Evolutionary conservation across 2,113 vertebrate genomes (phyloP), one percentile per base, ranked within the genome.

Genomic region (Sceloporus tristichus): DNA sequence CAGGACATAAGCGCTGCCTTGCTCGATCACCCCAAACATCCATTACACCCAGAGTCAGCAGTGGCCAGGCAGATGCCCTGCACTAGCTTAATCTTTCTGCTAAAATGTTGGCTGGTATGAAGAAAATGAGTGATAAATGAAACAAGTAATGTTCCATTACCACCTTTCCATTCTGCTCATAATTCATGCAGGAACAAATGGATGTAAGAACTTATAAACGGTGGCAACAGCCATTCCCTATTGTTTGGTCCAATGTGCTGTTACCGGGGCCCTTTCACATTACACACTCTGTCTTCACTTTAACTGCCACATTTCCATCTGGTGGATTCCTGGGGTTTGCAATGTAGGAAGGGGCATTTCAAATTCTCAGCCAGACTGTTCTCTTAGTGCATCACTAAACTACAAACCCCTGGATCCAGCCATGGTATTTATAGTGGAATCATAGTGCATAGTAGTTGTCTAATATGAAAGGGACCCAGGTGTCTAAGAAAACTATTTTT

Each of bases 1-100:
- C 84, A 85, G 62, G 59, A 65, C 34, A 27, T 66, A 66, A 78
- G 75, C 21, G 19, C 74, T 85, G 75, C 40, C 74, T 66, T 65
- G 59, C 75, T 48, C 53, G 76, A 78, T 85, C 75, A 68, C 29
- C 48, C 42, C 18, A 65, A n/a, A 53, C 59, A 25, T 78, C 40
- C 29, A 34, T 85, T 42, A 76, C 16, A 65, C 25, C 54, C 34
- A 40, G 76, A 76, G 84, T 65, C 56, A 85, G 59, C 74, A 0
- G 29, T 34, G 10, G 62, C 76, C 18, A 9, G 18, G 59, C 27
- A 78, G 75, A 68, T n/a, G 27, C 29, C 59, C 76, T 42, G 23
- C 8, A 7, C 23, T 18, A 9, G 19, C 21, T 84, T 38, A 84
- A 74, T 38, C 38, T 25, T 29, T 59, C 48, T 38, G 21, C 29